These are phyloP conservation scores for Anagrus nilaparvatae DNA, from an alignment of 1,140 invertebrate genomes.

Conservation along the genomic window DNA sequence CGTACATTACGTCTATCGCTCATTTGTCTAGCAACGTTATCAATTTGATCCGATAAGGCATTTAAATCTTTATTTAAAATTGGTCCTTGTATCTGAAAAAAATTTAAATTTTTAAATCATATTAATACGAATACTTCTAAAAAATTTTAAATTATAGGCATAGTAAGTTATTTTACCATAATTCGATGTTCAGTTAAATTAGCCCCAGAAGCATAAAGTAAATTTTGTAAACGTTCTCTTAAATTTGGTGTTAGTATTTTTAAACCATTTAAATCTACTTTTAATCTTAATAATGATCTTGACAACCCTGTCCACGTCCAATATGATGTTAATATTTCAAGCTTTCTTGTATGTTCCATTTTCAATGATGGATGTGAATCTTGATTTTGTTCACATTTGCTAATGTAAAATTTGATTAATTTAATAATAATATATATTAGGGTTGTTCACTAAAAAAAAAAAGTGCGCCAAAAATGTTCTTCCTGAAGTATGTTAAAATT, in stretches of 20 bases:
- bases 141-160: not conserved
- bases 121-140: too few species aligned
- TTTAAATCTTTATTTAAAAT: slow-evolving; percentile 60
- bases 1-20: slow-evolving; percentile 53
- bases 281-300: slow-evolving; percentile 40
- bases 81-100: slow-evolving; percentile 44
- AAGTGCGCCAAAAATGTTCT: too few species aligned
- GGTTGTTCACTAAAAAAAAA: too few species aligned
- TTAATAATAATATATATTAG: not conserved
- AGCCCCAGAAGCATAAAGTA: slow-evolving; percentile 51
- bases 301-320: slow-evolving; percentile 51
- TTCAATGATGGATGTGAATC: slow-evolving; percentile 61
- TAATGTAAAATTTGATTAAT: slow-evolving; percentile 24
- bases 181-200: slow-evolving; percentile 58
- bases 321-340: slow-evolving; percentile 49
- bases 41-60: slow-evolving; percentile 62
- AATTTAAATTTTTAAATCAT: too few species aligned
- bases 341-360: slow-evolving; percentile 52
- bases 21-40: slow-evolving; percentile 61
- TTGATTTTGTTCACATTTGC: slow-evolving; percentile 58
- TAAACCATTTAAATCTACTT: slow-evolving; percentile 37
- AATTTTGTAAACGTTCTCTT: slow-evolving; percentile 50
- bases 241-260: slow-evolving; percentile 47
- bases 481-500: too few species aligned
- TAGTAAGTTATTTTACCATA: slow-evolving; percentile 21